Percentiles rank a stretch among this genome's conserved stretches.
Conservation (phyloP, 2,888 invertebrate species). For the Hoplodrina ambigua region DNA sequence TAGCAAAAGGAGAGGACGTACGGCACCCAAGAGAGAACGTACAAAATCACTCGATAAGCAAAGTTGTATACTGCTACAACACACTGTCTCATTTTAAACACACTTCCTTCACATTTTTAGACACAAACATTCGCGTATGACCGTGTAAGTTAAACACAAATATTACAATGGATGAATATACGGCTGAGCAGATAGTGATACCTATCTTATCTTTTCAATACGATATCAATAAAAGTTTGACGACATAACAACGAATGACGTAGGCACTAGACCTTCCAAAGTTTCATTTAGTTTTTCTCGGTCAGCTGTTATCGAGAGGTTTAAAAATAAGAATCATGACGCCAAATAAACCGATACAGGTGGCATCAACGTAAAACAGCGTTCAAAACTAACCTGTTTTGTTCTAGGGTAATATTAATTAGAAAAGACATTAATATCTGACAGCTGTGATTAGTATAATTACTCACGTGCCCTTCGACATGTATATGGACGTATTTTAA, state of each 20-base stretch:
- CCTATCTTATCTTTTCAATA: slow-evolving; percentile 85
- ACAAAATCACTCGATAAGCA: slow-evolving; percentile 69
- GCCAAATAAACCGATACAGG: slow-evolving; percentile 8
- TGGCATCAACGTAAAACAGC: slow-evolving; percentile 1
- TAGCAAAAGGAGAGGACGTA: slow-evolving; percentile 73
- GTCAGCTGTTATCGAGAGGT: slow-evolving; percentile 39
- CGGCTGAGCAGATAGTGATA: slow-evolving; percentile 74
- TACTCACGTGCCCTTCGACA: slow-evolving; percentile 16
- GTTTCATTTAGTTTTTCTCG: slow-evolving; percentile 13
- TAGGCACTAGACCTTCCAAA: slow-evolving; percentile 69
- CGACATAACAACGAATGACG: slow-evolving; percentile 60
- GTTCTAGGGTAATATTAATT: slow-evolving; percentile 44
- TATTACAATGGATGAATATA: slow-evolving; percentile 70
- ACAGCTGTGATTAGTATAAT: slow-evolving; percentile 35
- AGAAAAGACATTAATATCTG: slow-evolving; percentile 39
- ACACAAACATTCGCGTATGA: slow-evolving; percentile 61
- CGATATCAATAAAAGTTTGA: slow-evolving; percentile 79
- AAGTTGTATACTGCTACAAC: slow-evolving; percentile 70
- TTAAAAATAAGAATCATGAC: slow-evolving; percentile 19
- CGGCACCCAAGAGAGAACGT: slow-evolving; percentile 66
- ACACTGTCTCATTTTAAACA: slow-evolving; percentile 74
- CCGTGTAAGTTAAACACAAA: slow-evolving; percentile 70
- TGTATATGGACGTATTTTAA: neutral
- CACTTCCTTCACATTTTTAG: slow-evolving; percentile 65
- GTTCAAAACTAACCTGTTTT: slow-evolving; percentile 29